Evolutionary conservation across 2,888 invertebrate species (phyloP).

Genomic region (Terebella lapidaria): DNA sequence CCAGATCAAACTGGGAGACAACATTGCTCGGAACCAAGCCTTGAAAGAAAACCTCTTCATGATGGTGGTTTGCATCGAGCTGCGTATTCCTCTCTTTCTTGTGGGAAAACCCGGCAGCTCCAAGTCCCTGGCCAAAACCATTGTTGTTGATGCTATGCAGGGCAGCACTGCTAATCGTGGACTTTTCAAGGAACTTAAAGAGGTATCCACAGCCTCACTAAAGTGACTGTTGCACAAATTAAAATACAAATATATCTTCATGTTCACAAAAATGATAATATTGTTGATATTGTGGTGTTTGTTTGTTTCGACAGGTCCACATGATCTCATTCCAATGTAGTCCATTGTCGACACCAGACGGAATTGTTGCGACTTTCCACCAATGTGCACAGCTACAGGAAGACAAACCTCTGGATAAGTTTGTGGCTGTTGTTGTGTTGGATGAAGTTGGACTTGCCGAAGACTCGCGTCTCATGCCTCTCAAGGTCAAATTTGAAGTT

Average conservation of each 20-base stretch:
- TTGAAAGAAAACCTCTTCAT: constrained; percentile 49
- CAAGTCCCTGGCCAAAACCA: constrained; percentile 48
- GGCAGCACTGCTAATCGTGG: constrained; percentile 34
- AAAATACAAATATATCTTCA: neutral
- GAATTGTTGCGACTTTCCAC: constrained; percentile 39
- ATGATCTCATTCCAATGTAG: constrained; percentile 50
- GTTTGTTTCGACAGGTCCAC: constrained; percentile 29
- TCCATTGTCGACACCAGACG: constrained; percentile 43
- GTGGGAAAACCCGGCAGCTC: constrained; percentile 52
- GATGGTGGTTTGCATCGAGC: constrained; percentile 49
- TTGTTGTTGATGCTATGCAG: constrained; percentile 46
- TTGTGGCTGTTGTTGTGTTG: constrained; percentile 43
- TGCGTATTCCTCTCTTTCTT: constrained; percentile 48
- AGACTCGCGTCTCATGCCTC: constrained; percentile 46
- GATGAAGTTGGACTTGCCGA: constrained; percentile 49
- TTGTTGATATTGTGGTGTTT: neutral
- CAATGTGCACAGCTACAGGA: constrained; percentile 43
- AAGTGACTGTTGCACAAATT: neutral
- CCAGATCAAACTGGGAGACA: constrained; percentile 29
- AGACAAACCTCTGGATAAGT: constrained; percentile 34
- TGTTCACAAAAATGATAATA: too few relatives aligned
- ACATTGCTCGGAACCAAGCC: constrained; percentile 44
- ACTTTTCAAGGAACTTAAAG: constrained; percentile 38
- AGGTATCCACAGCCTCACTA: too few relatives aligned
- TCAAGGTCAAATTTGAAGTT: constrained; percentile 33